Evolutionary conservation across 2,113 vertebrate species (phyloP).

Genomic region (Chaetodon trifascialis): DNA sequence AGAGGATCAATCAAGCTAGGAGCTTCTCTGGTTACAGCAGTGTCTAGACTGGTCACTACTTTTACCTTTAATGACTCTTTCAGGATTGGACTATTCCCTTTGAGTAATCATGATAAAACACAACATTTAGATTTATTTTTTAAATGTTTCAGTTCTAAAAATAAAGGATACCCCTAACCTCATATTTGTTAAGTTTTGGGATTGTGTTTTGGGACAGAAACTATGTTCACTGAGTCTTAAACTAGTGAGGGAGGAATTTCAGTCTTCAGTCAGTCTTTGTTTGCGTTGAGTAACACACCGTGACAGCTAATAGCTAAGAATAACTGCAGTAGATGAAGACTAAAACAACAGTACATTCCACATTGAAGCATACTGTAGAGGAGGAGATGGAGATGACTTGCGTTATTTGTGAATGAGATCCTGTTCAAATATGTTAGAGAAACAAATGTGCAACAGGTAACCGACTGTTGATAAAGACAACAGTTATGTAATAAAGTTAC

Average conservation of each 20-base stretch:
- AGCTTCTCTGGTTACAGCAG: constrained; percentile 42
- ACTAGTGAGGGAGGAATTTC: neutral
- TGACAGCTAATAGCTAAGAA: neutral
- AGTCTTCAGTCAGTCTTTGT: neutral
- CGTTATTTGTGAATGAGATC: neutral
- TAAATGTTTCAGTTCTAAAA: neutral
- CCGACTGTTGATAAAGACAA: neutral
- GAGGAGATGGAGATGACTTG: too few relatives aligned
- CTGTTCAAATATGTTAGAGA: neutral
- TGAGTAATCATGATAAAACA: neutral
- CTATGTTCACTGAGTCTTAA: neutral
- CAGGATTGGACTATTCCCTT: neutral
- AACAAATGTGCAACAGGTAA: neutral
- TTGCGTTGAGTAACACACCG: neutral
- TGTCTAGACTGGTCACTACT: constrained; percentile 37
- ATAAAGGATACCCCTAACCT: neutral
- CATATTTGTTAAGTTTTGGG: neutral
- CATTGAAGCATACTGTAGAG: neutral
- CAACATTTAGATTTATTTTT: neutral
- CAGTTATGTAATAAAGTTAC: neutral
- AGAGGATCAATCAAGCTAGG: constrained; percentile 4
- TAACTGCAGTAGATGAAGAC: neutral
- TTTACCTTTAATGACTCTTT: constrained; percentile 13
- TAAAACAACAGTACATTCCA: neutral
- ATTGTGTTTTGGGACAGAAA: neutral